These are phyloP conservation scores for Pseudoips prasinana DNA, from an alignment of 2,888 invertebrate species.

Conservation along the genomic window DNA sequence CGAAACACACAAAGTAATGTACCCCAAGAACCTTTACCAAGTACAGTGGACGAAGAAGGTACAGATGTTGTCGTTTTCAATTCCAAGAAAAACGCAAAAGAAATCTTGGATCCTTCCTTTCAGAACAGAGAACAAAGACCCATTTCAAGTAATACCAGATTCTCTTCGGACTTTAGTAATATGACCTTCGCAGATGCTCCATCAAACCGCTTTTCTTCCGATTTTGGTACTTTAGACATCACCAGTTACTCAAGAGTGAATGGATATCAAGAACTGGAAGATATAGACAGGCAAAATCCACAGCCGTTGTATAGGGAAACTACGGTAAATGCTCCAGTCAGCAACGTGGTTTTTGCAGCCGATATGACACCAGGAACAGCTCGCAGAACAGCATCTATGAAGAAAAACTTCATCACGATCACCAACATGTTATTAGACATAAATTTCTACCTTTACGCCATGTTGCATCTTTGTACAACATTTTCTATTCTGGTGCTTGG, in stretches of 20 bases:
- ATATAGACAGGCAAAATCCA: conserved; percentile 68
- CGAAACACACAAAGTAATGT: conserved; percentile 3
- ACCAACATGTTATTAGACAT: conserved; percentile 65
- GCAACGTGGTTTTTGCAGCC: conserved; percentile 56
- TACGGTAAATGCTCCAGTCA: conserved; percentile 69
- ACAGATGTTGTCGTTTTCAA: conserved; percentile 68
- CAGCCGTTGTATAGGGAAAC: conserved; percentile 81
- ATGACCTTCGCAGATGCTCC: conserved; percentile 38
- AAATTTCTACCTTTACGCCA: conserved; percentile 80
- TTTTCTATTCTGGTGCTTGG: conserved; percentile 78
- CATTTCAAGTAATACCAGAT: conserved; percentile 41
- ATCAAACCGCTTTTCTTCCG: conserved; percentile 40
- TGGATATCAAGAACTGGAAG: conserved; percentile 68
- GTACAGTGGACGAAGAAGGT: conserved; percentile 52
- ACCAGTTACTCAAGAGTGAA: conserved; percentile 47
- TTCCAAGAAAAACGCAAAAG: conserved; percentile 60
- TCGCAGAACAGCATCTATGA: conserved; percentile 65
- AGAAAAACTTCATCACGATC: conserved; percentile 71
- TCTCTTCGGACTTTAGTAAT: conserved; percentile 58
- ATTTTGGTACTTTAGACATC: conserved; percentile 49
- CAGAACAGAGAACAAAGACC: conserved; percentile 50
- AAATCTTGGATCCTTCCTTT: conserved; percentile 62
- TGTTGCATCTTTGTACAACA: conserved; percentile 77
- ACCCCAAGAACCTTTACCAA: conserved; percentile 26
- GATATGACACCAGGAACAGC: conserved; percentile 65